These are phyloP conservation scores for Danio rerio DNA, from an alignment of 2,113 vertebrate species.

Conservation along the genomic window GRCz12tu NC_133188.1:52528001-52528500, in stretches of 20 bases:
- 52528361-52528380: background rate
- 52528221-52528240: background rate
- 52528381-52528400: background rate
- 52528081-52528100: no score
- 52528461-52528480: background rate
- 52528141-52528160: no score
- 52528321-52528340: background rate
- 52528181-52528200: background rate
- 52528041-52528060: background rate
- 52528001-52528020: background rate
- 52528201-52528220: background rate
- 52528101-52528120: background rate
- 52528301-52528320: no score
- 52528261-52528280: background rate
- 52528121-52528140: background rate
- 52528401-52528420: background rate
- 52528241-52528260: background rate
- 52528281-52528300: no score
- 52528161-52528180: background rate
- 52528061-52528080: background rate
- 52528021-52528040: constrained; percentile 17
- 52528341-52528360: background rate
- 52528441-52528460: background rate
- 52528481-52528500: background rate
- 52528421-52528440: background rate